Evolutionary conservation across 1,140 invertebrate species (phyloP).

Genomic region (Heliconius congener): DNA sequence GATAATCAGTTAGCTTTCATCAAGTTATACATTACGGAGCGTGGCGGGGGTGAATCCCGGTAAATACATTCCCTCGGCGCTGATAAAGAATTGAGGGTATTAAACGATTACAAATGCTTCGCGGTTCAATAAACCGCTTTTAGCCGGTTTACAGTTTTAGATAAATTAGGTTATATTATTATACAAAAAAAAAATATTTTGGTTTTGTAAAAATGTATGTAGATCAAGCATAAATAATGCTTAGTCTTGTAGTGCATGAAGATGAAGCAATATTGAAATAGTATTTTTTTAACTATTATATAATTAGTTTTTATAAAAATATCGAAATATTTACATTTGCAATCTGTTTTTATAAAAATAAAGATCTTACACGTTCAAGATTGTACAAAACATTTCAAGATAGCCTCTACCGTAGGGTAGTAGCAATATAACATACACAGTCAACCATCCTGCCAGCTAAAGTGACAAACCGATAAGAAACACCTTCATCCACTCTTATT

Average conservation of each 20-base stretch:
- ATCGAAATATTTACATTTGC: too few species aligned
- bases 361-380: neutral
- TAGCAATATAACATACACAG: neutral
- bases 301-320: too few species aligned
- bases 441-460: neutral
- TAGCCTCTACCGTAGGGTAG: neutral
- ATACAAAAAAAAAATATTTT: neutral
- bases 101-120: constrained; percentile 81
- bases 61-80: constrained; percentile 53
- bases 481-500: constrained; percentile 74
- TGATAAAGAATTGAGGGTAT: constrained; percentile 82
- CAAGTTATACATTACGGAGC: constrained; percentile 62
- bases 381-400: neutral
- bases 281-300: too few species aligned
- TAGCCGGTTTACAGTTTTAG: constrained; percentile 62
- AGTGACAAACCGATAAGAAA: constrained; percentile 65
- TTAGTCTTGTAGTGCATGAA: neutral
- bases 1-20: constrained; percentile 66
- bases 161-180: constrained; percentile 53
- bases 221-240: neutral
- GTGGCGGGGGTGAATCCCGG: constrained; percentile 53
- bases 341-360: neutral
- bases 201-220: neutral
- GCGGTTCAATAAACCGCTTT: constrained; percentile 76
- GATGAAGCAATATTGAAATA: too few species aligned